Evolutionary conservation across 2,888 invertebrate genomes (phyloP).

Genomic region (Drosophila kanekoi): DNA sequence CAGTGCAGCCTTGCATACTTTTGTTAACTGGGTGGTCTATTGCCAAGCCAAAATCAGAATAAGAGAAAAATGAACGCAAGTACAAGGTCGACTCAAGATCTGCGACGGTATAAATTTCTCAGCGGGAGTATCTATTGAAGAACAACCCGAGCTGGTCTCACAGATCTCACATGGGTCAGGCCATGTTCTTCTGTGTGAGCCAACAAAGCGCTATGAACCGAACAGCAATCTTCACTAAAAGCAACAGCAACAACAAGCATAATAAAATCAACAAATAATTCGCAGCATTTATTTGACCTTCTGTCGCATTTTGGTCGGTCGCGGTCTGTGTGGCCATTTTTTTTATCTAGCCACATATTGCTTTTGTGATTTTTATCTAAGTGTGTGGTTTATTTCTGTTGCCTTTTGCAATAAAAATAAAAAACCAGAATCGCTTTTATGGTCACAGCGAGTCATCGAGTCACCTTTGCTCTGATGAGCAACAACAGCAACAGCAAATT

Average conservation of each 20-base stretch:
- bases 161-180: conserved; percentile 25
- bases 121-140: conserved; percentile 65
- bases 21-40: conserved; percentile 45
- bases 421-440: conserved; percentile 74
- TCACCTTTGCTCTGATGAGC: conserved; percentile 60
- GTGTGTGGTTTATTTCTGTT: conserved; percentile 76
- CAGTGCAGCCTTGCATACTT: conserved; percentile 39
- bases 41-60: conserved; percentile 2
- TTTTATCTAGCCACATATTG: conserved; percentile 83
- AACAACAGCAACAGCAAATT: conserved; percentile 53
- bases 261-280: conserved; percentile 63
- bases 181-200: conserved; percentile 68
- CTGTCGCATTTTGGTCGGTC: conserved; percentile 61
- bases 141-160: conserved; percentile 35
- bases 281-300: conserved; percentile 74
- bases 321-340: conserved; percentile 57
- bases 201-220: conserved; percentile 14
- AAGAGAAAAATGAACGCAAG: conserved; percentile 29
- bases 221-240: conserved; percentile 39
- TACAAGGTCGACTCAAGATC: conserved; percentile 61
- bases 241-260: conserved; percentile 26
- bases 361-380: conserved; percentile 83
- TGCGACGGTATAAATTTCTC: conserved; percentile 50
- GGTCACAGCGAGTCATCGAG: conserved; percentile 78
- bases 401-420: conserved; percentile 66